Evolutionary conservation across 2,113 vertebrate species (phyloP).

Genomic region (Cololabis saira): DNA sequence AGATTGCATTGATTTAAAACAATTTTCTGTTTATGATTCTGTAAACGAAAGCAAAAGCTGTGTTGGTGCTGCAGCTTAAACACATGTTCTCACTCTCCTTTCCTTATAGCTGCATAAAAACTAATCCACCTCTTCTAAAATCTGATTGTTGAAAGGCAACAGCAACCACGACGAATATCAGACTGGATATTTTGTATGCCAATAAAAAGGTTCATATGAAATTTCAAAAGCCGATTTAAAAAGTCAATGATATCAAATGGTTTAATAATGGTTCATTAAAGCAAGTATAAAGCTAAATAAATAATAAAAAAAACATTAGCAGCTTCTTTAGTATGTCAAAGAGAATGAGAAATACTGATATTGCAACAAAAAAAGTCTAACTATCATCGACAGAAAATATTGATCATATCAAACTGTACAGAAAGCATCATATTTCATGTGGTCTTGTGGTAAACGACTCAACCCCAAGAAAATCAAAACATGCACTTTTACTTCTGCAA

Average conservation of each 20-base stretch:
- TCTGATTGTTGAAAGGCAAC: constrained; percentile 44
- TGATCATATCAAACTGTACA: background rate
- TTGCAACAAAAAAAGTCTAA: too few species aligned
- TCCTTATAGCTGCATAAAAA: background rate
- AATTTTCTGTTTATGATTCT: background rate
- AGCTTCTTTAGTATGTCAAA: too few species aligned
- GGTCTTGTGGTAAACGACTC: background rate
- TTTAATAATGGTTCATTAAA: too few species aligned
- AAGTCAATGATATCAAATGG: background rate
- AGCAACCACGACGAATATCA: background rate
- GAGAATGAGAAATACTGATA: background rate
- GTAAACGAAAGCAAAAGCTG: constrained; percentile 2
- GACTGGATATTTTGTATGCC: background rate
- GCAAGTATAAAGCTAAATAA: too few species aligned
- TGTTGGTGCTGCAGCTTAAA: background rate
- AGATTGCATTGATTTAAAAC: too few species aligned
- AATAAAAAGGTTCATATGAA: background rate
- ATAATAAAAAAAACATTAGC: too few species aligned
- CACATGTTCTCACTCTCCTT: constrained; percentile 17
- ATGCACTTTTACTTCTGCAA: background rate
- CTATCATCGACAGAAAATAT: background rate
- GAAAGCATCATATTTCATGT: too few species aligned
- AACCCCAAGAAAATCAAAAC: background rate
- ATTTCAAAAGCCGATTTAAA: constrained; percentile 8
- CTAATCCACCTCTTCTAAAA: background rate